phyloP scores from a whole-genome alignment of 2,797 vertebrate genomes.

The Morus bassanus region DNA sequence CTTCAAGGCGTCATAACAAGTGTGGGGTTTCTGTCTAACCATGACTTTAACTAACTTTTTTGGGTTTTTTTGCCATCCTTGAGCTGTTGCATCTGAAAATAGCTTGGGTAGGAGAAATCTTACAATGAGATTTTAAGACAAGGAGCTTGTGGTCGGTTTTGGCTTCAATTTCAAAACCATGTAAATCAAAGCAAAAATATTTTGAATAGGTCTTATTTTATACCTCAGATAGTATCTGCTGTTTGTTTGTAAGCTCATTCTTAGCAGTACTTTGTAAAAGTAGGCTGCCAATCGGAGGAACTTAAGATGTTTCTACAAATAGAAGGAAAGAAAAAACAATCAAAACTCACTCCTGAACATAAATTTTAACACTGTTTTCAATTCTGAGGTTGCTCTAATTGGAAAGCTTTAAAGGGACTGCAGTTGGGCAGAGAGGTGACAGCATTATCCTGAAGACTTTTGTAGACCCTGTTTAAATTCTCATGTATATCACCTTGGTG shows the following conservation, averaged over 20 bases:
- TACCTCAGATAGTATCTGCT: background rate
- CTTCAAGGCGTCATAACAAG: accelerated
- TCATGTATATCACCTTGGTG: background rate
- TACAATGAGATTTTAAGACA: background rate
- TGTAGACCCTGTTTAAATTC: background rate
- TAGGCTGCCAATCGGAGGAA: background rate
- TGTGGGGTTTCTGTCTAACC: background rate
- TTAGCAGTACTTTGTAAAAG: background rate
- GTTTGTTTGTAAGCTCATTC: background rate
- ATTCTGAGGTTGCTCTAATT: background rate
- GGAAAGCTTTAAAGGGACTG: background rate
- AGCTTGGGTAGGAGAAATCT: background rate
- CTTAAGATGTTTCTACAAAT: background rate
- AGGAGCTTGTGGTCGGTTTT: background rate
- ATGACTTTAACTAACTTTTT: background rate
- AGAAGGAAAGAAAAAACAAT: background rate
- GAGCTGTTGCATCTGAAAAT: background rate
- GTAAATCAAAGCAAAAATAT: background rate
- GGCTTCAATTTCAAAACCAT: background rate
- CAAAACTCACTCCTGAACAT: background rate
- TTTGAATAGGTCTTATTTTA: background rate
- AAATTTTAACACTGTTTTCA: background rate
- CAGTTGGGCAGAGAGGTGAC: background rate
- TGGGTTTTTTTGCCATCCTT: accelerated
- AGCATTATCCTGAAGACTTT: background rate